These are phyloP conservation scores for Lepidocolaptes lacrymiger DNA, from an alignment of 2,797 vertebrate genomes.

Conservation along the genomic window DNA sequence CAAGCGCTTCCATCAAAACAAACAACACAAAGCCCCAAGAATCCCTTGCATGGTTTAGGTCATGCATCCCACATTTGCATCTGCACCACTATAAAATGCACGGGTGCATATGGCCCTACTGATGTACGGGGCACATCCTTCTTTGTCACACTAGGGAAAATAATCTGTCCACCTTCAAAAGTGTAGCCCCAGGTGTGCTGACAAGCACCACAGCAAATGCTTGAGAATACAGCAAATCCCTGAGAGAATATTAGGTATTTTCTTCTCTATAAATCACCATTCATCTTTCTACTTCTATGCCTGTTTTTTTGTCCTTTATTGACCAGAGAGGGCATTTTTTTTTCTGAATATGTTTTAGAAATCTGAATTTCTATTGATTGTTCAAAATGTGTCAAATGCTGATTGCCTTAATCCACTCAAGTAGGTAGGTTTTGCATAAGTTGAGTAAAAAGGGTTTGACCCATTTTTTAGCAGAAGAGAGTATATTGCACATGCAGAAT, in stretches of 20 bases:
- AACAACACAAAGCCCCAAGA: background rate
- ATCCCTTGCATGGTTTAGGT: background rate
- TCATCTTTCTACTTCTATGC: background rate
- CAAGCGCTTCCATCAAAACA: slow-evolving; percentile 18
- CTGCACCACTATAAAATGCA: background rate
- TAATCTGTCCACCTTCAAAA: slow-evolving; percentile 41
- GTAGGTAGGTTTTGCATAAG: slow-evolving; percentile 16
- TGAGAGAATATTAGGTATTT: background rate
- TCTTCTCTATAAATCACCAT: background rate
- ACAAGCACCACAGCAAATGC: background rate
- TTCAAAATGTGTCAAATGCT: background rate
- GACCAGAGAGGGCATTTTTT: background rate
- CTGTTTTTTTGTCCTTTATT: background rate
- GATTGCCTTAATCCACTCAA: slow-evolving; percentile 6
- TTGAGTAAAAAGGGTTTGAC: slow-evolving; percentile 39
- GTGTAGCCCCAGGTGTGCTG: slow-evolving; percentile 30
- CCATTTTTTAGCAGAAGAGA: slow-evolving; percentile 7
- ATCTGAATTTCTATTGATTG: background rate
- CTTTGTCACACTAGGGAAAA: slow-evolving; percentile 37
- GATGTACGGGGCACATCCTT: background rate
- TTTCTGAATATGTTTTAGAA: background rate
- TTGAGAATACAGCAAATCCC: slow-evolving; percentile 21
- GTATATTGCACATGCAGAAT: background rate
- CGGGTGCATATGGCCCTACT: slow-evolving; percentile 9
- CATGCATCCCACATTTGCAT: slow-evolving; percentile 9